Percentiles rank a stretch among this genome's conserved stretches.
Evolutionary conservation across 1,140 invertebrate species (phyloP).

Genomic region (Potamilus streckersoni): DNA sequence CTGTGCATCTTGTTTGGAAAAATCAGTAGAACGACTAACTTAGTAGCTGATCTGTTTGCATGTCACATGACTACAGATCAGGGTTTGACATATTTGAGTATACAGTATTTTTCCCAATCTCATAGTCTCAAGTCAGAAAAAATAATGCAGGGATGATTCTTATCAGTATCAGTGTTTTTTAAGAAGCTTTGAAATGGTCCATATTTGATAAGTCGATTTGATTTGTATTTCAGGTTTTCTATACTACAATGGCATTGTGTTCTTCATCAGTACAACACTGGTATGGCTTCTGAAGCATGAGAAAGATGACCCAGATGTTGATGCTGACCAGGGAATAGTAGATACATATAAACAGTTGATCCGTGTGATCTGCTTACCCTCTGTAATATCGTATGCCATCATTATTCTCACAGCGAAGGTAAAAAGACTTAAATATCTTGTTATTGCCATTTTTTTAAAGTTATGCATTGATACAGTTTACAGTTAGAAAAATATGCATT

Average conservation of each 20-base stretch:
- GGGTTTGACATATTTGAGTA: too few relatives aligned
- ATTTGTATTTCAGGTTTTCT: conserved; percentile 80
- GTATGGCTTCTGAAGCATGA: conserved; percentile 93
- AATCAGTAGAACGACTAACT: too few relatives aligned
- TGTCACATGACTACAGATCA: too few relatives aligned
- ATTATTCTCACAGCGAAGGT: conserved; percentile 94
- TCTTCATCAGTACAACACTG: conserved; percentile 90
- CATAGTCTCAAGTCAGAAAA: too few relatives aligned
- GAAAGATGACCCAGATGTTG: conserved; percentile 71
- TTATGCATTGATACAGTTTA: too few relatives aligned
- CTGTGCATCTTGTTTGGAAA: too few relatives aligned
- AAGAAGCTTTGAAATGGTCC: too few relatives aligned
- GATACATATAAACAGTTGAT: conserved; percentile 88
- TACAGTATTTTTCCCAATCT: too few relatives aligned
- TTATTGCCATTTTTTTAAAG: too few relatives aligned
- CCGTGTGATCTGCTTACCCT: conserved; percentile 85
- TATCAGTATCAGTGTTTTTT: too few relatives aligned
- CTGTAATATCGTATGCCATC: conserved; percentile 79
- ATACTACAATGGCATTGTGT: conserved; percentile 94
- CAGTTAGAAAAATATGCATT: background rate
- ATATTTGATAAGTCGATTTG: background rate
- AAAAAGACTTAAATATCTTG: conserved; percentile 47
- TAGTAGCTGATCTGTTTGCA: too few relatives aligned
- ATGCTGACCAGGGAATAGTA: conserved; percentile 74
- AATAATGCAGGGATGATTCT: too few relatives aligned